These are phyloP conservation scores for Drosophila truncata DNA, from an alignment of 1,140 invertebrate species.

Conservation along the genomic window DNA sequence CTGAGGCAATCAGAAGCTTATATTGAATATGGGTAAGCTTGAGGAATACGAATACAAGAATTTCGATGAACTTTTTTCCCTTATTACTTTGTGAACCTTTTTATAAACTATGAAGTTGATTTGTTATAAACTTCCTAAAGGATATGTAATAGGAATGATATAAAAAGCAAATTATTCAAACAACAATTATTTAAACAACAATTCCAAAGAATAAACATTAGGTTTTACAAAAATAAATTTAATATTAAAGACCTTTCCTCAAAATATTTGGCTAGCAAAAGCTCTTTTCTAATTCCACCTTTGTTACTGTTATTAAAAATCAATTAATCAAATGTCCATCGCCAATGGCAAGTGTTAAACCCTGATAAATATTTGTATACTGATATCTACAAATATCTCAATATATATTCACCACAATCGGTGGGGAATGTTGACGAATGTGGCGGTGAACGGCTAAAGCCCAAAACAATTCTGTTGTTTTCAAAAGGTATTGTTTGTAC, in stretches of 20 bases:
- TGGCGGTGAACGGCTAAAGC: slow-evolving; percentile 9
- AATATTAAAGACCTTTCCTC: neutral
- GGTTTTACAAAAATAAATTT: neutral
- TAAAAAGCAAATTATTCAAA: no score
- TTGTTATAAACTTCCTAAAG: neutral
- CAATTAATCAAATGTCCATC: slow-evolving; percentile 48
- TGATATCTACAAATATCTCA: slow-evolving; percentile 2
- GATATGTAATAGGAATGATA: no score
- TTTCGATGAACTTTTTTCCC: neutral
- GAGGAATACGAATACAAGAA: no score
- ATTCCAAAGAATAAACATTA: neutral
- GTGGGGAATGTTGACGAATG: slow-evolving; percentile 2
- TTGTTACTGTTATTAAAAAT: slow-evolving; percentile 46
- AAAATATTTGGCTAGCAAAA: neutral
- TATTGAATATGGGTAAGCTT: no score
- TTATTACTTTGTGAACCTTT: neutral
- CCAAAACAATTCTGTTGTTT: slow-evolving; percentile 33
- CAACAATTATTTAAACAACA: no score
- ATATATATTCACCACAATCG: neutral
- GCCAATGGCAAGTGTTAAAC: slow-evolving; percentile 25
- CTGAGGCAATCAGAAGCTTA: no score
- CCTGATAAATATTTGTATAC: slow-evolving; percentile 33
- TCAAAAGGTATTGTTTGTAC: neutral
- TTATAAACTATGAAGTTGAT: neutral
- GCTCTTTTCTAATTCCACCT: no score